Base-by-base conservation (phyloP, 1,140 invertebrate genomes). In the Caenorhabditis brenneri region DNA sequence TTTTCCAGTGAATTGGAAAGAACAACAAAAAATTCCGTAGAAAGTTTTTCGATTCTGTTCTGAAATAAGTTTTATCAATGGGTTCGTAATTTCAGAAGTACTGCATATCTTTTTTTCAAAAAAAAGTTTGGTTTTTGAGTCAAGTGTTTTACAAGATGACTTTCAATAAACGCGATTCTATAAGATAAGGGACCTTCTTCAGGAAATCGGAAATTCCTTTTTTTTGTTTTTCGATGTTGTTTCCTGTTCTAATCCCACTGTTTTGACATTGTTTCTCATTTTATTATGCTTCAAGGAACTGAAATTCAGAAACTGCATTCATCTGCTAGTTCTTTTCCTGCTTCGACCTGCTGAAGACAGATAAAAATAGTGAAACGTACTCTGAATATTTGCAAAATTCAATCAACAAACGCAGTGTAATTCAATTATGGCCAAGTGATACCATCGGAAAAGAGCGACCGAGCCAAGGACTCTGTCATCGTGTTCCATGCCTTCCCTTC, bases 331-430 rank as follows among this genome's bases (percentile, higher is more conserved):
- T 39, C 65, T 36, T 22, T 74, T 24, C 24, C 19, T 74, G 22
- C 24, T 12, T 42, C 29, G n/a, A 24, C 36, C 22, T 12, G 27
- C n/a, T 10, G 10, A 6, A 4, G 1, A 46, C 16, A 24, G 65
- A 74, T 74, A 74, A 74, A 74, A 74, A 74, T 74, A 74, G 65
- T 74, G 65, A 74, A 74, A 42, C 65, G 65, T 42, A 74, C 65
- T 74, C 65, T 74, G 65, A 74, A 74, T 74, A 74, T 74, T 74
- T 74, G 65, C 65, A 74, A 74, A 74, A 74, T 74, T 74, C 65
- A 74, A 74, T 74, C 65, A 74, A 74, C 65, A 74, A 46, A 74
- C 22, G 27, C 65, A 74, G 65, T 74, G 36, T 42, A 42, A 74
- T 74, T 42, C n/a, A 74, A 74, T 74, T 74, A 74, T 74, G 36